phyloP scores from a whole-genome alignment of 2,888 invertebrate species.

The Charanyca ferruginea region DNA sequence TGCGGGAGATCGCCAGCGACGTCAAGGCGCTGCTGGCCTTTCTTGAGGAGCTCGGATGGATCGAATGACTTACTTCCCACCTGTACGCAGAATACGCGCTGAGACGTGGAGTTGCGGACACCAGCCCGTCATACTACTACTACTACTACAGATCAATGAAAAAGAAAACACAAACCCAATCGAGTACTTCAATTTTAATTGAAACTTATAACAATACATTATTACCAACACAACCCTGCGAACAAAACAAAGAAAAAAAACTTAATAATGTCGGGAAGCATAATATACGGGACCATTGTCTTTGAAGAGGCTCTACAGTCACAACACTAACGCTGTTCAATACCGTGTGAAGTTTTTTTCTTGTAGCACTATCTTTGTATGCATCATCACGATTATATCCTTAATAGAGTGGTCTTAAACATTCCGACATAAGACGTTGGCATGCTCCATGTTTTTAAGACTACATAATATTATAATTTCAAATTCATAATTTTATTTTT shows the following conservation, averaged over 20 bases:
- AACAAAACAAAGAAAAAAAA: slow-evolving; percentile 16
- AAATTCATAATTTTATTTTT: too few relatives aligned
- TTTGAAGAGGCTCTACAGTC: slow-evolving; percentile 45
- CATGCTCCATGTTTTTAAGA: neutral
- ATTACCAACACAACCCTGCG: neutral
- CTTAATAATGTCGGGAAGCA: slow-evolving; percentile 47
- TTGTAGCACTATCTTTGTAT: slow-evolving; percentile 31
- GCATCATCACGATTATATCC: slow-evolving; percentile 47
- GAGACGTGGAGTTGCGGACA: too few relatives aligned
- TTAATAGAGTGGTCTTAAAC: slow-evolving; percentile 32
- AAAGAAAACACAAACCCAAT: neutral
- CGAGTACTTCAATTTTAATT: slow-evolving; percentile 24
- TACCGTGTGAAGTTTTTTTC: slow-evolving; percentile 57
- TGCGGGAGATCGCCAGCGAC: too few relatives aligned
- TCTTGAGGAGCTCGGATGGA: too few relatives aligned
- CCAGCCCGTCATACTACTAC: too few relatives aligned
- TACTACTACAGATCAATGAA: too few relatives aligned
- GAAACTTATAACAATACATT: slow-evolving; percentile 23
- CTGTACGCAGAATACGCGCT: too few relatives aligned
- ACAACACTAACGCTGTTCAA: slow-evolving; percentile 53
- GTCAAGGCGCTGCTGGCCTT: too few relatives aligned
- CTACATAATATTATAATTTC: too few relatives aligned
- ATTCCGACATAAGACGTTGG: slow-evolving; percentile 19
- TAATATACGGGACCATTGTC: slow-evolving; percentile 62
- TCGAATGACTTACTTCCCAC: too few relatives aligned